Evolutionary conservation across 2,113 vertebrate genomes (phyloP), one percentile per base, ranked within the genome.

Genomic region (Gymnogyps californianus): DNA sequence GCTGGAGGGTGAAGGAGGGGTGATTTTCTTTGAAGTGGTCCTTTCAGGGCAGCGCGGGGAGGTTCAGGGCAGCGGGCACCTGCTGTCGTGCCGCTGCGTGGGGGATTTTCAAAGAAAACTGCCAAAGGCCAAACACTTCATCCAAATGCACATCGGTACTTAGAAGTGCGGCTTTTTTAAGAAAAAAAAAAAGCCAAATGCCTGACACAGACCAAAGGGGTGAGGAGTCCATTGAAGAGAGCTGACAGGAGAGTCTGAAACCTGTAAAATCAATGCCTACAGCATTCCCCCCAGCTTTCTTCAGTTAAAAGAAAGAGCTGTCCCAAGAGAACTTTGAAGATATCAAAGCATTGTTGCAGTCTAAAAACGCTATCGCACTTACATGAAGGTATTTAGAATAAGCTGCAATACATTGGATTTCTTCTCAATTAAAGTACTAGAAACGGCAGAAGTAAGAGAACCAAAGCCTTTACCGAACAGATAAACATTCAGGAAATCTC

Each of bases 321-420:
- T 77, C 86, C 96, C 95, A 6, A 61, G 89, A 89, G 74, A 87
- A 79, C 83, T 94, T 32, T 42, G 90, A 85, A 86, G 91, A 72
- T 89, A 92, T 18, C 93, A 91, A 95, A 96, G 95, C 89, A 6
- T 24, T 61, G 89, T 19, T 90, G 93, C 89, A 61, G 49, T 84
- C 94, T 87, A 38, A 64, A 71, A 87, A 91, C 6, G 59, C 80
- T 55, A 87, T 20, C 86, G 64, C 83, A 16, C 83, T 90, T 21
- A 94, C 38, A 74, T 52, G 69, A 87, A 91, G 69, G 93, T 59
- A 76, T 44, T 84, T 49, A 69, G 93, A 58, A 87, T 49, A 96
- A 97, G 96, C 91, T 87, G 95, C 87, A 42, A n/a, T 72, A 89
- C 61, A 57, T 55, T 14, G 44, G 89, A 44, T 26, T 85, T 69